Conservation (phyloP, 2,888 invertebrate species). For the Oeneis ivallda region DNA sequence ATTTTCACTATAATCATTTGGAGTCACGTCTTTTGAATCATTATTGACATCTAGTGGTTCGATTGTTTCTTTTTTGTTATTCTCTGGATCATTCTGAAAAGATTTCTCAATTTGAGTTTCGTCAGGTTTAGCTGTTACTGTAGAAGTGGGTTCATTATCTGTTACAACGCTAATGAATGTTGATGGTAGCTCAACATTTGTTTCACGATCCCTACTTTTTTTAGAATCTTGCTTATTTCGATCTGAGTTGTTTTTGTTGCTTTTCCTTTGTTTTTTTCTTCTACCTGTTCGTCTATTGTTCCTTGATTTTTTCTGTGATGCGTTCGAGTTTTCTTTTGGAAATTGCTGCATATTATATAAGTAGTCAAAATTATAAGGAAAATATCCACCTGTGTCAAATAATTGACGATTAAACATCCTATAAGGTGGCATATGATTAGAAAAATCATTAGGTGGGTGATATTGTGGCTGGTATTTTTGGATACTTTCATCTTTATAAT, state of each 20-base stretch:
- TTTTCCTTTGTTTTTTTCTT: constrained; percentile 20
- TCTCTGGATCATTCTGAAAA: constrained; percentile 21
- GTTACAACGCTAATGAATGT: constrained; percentile 25
- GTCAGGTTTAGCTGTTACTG: background rate
- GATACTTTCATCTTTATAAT: constrained; percentile 17
- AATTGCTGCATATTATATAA: constrained; percentile 39
- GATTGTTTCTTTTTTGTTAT: background rate
- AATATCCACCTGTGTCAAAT: constrained; percentile 20
- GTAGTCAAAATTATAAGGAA: constrained; percentile 42
- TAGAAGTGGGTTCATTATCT: background rate
- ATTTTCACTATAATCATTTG: constrained; percentile 40
- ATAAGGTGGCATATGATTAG: constrained; percentile 31
- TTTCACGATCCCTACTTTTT: constrained; percentile 6
- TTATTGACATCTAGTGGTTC: background rate
- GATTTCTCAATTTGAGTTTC: constrained; percentile 1
- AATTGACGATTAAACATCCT: constrained; percentile 16
- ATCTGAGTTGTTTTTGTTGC: constrained; percentile 9
- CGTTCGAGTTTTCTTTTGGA: constrained; percentile 21
- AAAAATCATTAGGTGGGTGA: constrained; percentile 26
- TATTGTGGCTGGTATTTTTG: constrained; percentile 21
- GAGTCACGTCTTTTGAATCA: constrained; percentile 31
- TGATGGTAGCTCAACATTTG: constrained; percentile 15
- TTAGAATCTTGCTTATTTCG: constrained; percentile 7
- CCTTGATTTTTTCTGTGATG: constrained; percentile 30
- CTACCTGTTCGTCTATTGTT: constrained; percentile 27